Percentiles rank a stretch among this genome's conserved stretches.
Evolutionary conservation across 2,113 vertebrate genomes (phyloP).

Genomic region (Dipodomys spectabilis): DNA sequence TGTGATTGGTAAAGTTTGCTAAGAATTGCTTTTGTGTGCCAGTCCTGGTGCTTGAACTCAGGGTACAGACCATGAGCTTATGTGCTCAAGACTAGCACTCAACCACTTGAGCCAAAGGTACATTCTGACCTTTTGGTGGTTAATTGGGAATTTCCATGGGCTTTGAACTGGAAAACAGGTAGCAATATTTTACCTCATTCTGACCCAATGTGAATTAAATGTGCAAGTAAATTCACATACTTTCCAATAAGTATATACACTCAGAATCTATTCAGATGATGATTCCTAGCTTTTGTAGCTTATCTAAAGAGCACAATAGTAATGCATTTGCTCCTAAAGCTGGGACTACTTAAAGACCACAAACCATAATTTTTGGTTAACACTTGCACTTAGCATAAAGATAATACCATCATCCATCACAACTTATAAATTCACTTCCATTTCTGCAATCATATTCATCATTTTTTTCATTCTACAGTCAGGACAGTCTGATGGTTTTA

Average conservation of each 20-base stretch:
- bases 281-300: background rate
- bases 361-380: background rate
- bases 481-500: constrained; percentile 31
- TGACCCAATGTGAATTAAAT: background rate
- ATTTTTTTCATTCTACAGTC: constrained; percentile 34
- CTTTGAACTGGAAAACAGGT: background rate
- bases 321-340: background rate
- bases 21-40: too few species aligned
- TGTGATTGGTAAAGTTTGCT: background rate
- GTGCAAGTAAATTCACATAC: background rate
- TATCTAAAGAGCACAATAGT: background rate
- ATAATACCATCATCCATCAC: background rate
- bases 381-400: background rate
- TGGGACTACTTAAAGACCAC: background rate
- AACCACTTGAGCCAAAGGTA: too few species aligned
- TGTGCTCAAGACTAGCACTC: too few species aligned
- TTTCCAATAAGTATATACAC: background rate
- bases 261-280: background rate
- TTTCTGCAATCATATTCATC: background rate
- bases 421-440: background rate
- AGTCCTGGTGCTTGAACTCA: too few species aligned
- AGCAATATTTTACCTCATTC: background rate
- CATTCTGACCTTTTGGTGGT: too few species aligned
- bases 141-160: too few species aligned
- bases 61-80: too few species aligned